Evolutionary conservation across 2,888 invertebrate genomes (phyloP), one percentile per base, ranked within the genome.

Genomic region (Drosophila melanosoma): DNA sequence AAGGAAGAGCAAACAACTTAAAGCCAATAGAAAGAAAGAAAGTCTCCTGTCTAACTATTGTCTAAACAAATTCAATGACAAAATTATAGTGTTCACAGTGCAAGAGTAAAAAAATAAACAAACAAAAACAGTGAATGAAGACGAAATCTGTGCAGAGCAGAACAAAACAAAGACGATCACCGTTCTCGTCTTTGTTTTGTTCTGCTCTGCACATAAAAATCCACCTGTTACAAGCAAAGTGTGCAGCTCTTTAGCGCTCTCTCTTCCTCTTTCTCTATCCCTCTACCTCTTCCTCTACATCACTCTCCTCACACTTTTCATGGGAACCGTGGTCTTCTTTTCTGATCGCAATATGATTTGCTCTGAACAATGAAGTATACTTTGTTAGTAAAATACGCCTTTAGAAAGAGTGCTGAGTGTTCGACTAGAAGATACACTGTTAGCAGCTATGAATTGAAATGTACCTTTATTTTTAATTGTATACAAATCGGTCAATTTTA

Each of bases 221-320:
- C 57, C 87, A 84, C 83, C 84, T 84, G 83, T 84, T 79, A 74
- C 63, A 54, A 36, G 17, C 58, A 23, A 49, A 59, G 29, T 63
- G 23, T 32, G 12, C 32, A 38, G 33, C 54, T 45, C 36, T 56
- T 63, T 57, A 35, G 20, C 38, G 7, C 17, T 40, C 40, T 42
- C 33, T 42, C 33, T 17, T 4, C n/a, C 8, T 48, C 48, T 17
- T 4, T 26, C 8, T 48, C 48, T 20, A 35, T 17, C n/a, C 17
- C 45, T 26, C 29, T 29, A 29, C 32, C 20, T 61, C 48, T 45
- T 48, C 32, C n/a, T 56, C 29, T 57, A 12, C 51, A 23, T 36
- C n/a, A 32, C 11, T 35, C 52, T 67, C 17, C 36, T 38, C 8
- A 52, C 29, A 29, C 38, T 12, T 49, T 49, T 17, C 15, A 38